phyloP scores from a whole-genome alignment of 2,888 invertebrate genomes.

The Syrista parreyssii region DNA sequence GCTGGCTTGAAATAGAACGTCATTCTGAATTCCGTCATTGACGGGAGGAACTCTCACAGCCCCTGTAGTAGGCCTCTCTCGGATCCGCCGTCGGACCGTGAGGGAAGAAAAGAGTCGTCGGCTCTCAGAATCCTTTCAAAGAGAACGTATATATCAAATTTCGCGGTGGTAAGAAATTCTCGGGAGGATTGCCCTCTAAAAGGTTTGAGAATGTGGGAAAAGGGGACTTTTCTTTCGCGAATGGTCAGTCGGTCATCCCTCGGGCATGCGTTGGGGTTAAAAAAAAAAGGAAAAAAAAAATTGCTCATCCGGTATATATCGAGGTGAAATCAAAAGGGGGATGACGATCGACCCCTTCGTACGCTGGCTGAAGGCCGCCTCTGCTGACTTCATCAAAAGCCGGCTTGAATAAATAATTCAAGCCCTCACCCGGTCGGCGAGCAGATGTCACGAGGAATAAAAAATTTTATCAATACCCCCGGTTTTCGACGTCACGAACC shows the following conservation, averaged over 20 bases:
- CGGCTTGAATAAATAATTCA: constrained; percentile 24
- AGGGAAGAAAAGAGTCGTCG: background rate
- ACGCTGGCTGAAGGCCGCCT: background rate
- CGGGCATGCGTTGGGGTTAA: no score
- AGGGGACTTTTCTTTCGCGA: background rate
- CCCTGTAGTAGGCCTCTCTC: background rate
- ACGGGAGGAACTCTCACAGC: background rate
- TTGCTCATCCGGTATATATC: background rate
- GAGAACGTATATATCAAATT: background rate
- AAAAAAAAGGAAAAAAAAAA: background rate
- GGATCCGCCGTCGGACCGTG: background rate
- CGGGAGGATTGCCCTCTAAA: background rate
- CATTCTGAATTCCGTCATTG: background rate
- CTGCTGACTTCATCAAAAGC: constrained; percentile 21
- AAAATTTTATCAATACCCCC: constrained; percentile 2
- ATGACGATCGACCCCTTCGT: background rate
- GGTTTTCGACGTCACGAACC: background rate
- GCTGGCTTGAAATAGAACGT: background rate
- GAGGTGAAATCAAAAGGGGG: no score
- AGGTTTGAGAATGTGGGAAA: background rate
- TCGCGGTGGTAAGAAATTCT: background rate
- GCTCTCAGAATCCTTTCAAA: background rate
- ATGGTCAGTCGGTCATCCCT: background rate
- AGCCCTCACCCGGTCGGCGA: constrained; percentile 5
- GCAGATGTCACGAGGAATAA: constrained; percentile 8